A percentile compares a stretch with the other conserved stretches of the same genome.
Conservation (phyloP, 2,113 vertebrate genomes). For the Monarcha castaneiventris region DNA sequence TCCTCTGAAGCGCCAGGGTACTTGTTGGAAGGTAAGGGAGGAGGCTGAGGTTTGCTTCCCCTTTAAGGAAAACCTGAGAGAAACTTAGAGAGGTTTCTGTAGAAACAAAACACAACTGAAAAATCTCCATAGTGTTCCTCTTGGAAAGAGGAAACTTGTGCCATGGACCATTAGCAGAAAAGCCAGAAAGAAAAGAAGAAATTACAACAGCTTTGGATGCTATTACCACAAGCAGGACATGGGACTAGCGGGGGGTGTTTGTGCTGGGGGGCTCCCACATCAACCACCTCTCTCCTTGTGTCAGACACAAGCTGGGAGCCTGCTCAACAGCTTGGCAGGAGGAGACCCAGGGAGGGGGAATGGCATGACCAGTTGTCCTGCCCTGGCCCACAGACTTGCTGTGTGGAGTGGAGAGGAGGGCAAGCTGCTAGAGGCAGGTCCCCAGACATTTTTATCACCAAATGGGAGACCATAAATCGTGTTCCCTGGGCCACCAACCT, state of each 20-base stretch:
- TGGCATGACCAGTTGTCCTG: background rate
- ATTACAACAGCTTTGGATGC: background rate
- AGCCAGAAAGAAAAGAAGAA: background rate
- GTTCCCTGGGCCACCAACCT: background rate
- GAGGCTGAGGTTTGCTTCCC: background rate
- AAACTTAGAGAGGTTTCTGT: background rate
- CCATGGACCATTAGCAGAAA: background rate
- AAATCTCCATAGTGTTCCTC: background rate
- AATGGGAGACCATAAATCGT: accelerated
- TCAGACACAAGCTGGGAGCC: background rate
- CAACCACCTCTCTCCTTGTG: background rate
- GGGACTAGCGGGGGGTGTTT: accelerated
- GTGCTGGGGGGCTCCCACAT: background rate
- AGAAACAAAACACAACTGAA: background rate
- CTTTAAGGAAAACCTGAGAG: background rate
- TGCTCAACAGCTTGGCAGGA: background rate
- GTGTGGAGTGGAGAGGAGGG: background rate
- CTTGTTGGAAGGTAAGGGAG: background rate
- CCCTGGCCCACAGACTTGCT: background rate
- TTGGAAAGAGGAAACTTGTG: background rate
- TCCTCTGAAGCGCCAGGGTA: background rate
- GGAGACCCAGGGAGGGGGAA: background rate
- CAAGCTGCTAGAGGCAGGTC: background rate
- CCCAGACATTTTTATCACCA: background rate
- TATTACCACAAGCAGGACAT: accelerated